Evolutionary conservation across 1,140 invertebrate genomes (phyloP), one percentile per base, ranked within the genome.

Genomic region (Phymastichus coffea): DNA sequence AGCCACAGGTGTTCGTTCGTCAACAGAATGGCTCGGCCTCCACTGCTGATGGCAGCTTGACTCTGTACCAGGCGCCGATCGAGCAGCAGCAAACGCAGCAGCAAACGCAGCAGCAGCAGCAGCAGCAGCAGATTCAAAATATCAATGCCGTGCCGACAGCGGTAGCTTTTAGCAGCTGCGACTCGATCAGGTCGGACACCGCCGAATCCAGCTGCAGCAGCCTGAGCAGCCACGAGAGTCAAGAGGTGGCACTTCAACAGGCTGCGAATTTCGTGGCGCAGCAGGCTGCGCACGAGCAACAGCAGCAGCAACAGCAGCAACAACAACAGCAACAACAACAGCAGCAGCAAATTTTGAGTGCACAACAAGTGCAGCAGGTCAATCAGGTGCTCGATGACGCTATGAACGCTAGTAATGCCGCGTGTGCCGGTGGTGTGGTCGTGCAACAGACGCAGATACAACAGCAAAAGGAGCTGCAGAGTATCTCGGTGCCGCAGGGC

Each of bases 401-500:
- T 6, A 26, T 60, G 23, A 54, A 54, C 51, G 38, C 4, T 38
- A n/a, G n/a, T n/a, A n/a, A n/a, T n/a, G n/a, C n/a, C n/a, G 20
- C 19, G 10, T 33, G 49, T 54, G 41, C 28, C 28, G 53, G 57
- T 19, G 33, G 22, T n/a, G 14, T 23, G 20, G 47, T n/a, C n/a
- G n/a, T 49, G 53, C 63, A 63, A 22, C 68, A 72, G 33, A 66
- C 69, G 44, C 72, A 74, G 41, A 67, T 68, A 22, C 66, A 68
- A 35, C 68, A 69, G 28, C 67, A 70, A 40, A 40, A 58, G 47
- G 64, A 33, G 57, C 62, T 46, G 15, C 26, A 46, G 15, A 47
- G 54, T 22, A 62, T 81, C 43, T 71, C 74, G 6, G 79, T 82
- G 53, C 83, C 83, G 53, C 81, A 77, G 60, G 82, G 83, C 51